Evolutionary conservation across 1,140 invertebrate genomes (phyloP), one percentile per base, ranked within the genome.

Genomic region (Zeugodacus cucurbitae): DNA sequence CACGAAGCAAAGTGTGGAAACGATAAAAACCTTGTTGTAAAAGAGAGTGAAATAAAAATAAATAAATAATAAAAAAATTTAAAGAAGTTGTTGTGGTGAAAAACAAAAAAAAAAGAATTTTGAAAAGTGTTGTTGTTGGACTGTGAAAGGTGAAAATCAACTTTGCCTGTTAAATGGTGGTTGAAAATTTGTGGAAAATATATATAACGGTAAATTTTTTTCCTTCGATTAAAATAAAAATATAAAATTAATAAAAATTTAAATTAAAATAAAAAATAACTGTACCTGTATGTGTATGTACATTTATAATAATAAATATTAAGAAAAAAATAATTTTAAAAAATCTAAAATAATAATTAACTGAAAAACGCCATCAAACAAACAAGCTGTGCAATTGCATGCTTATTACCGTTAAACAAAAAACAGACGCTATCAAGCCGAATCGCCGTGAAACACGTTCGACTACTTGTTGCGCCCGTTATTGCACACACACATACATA

Each of bases 371-470:
- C 3, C 62, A 67, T n/a, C 3, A 54, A 26, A 22, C 29, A 67
- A 74, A 22, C 32, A 67, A 67, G 11, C 10, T 34, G 17, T 74
- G 22, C 11, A 74, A n/a, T 22, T 74, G 7, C 67, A 37, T 34
- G 34, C 67, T 41, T 37, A 74, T 74, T 74, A 74, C 67, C 67
- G 67, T 74, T 74, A 74, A 41, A 74, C 34, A 41, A 74, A 41
- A 74, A 74, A 32, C 11, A 67, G 32, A 32, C 62, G 29, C 62
- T 34, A 32, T 64, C 62, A 64, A n/a, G 62, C 32, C 32, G 20
- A 70, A 37, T 37, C 34, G 22, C 34, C 5, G 34, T 20, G 17
- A 74, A 41, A 74, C 67, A 74, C 32, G 32, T 32, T 74, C 67
- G 34, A 22, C 67, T 37, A 74, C 32, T 74, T 74, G 67, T 74